Evolutionary conservation across 37 sponge, comb jelly and placozoan genomes (phyloP), one percentile per base, ranked within the genome.

Genomic region (Eunapius fragilis): DNA sequence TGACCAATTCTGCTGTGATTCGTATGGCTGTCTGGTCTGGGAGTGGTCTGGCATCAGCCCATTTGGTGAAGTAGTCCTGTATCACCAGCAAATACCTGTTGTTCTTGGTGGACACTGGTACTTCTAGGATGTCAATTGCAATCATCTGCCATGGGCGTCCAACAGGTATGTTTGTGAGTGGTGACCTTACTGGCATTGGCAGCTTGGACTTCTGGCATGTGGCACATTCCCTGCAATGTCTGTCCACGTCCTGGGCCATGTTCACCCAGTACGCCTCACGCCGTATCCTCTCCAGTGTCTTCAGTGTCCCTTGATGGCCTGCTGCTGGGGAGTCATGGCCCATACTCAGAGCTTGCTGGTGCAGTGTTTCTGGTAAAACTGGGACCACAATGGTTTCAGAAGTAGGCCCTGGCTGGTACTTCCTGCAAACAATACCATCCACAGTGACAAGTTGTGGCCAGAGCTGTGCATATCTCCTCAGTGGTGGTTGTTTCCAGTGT

Each of bases 271-370:
- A 92, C 23, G 80, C 87, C 25, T 68, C 71, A 7, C 50, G 27
- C 2, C 77, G 81, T 14, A 92, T 27, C 26, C 88, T 31, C 7
- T 80, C 72, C 38, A 92, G 71, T 67, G 93, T 92, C 73, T 85
- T 88, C 31, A 82, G 86, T 49, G 45, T 35, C 26, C 93, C 93
- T 25, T 37, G 86, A 77, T 92, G 93, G 38, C 93, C 89, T 22
- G 86, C 83, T 23, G 24, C 47, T 10, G 76, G 77, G 3, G 36
- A n/a, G 47, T 90, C 82, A 70, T 90, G 81, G 19, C 23, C n/a
- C 0, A 68, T 69, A 5, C 0, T n/a, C 24, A 90, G 81, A 25
- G 69, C 74, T 24, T 74, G 31, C 31, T 72, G 0, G 10, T 67
- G 77, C 35, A 86, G 37, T 0, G 24, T 25, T 0, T 25, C 37